Evolutionary conservation across 2,797 vertebrate genomes (phyloP), one percentile per base, ranked within the genome.

Genomic region (Myoxocephalus aenaeus): DNA sequence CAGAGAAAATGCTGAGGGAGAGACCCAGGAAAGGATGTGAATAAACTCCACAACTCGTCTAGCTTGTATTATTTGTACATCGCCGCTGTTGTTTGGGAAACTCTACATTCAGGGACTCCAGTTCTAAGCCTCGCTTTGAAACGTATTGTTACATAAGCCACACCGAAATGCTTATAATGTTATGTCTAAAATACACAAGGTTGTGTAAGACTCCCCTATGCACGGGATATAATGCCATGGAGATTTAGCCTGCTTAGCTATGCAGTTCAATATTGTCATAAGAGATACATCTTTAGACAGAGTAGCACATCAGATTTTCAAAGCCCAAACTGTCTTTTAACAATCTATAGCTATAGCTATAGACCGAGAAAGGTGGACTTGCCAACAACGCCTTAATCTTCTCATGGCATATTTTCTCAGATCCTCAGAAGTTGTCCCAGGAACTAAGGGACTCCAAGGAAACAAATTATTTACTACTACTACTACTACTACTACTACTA

Each of bases 131-230:
- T 62, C 22, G 32, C 51, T 68, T 46, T 70, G 27, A 54, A 67
- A 20, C 44, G n/a, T 38, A 62, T 32, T 40, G 46, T 75, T 63
- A 66, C 32, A 50, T 58, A 70, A 80, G 18, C 22, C 25, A 22
- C 20, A 18, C 3, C 0, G 1, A 54, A 70, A 76, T 50, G 38
- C 5, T 7, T 40, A 11, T 32, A 67, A 25, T 57, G 58, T 34
- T 7, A 32, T 10, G 14, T 73, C 62, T 64, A 25, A 72, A 79
- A 79, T 78, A 58, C 29, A 42, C 8, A 22, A 3, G 12, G 40
- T 73, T 50, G 42, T 50, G 42, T 42, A 54, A 64, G 11, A 70
- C 25, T 40, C 20, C 8, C 40, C n/a, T 32, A 40, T 50, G 1
- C 3, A 10, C 27, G 15, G 12, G 34, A 42, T 63, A 13, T 17